Percentiles rank a stretch among this genome's conserved stretches.
phyloP scores from a whole-genome alignment of 2,888 invertebrate species.

The Morpho deidamia region DNA sequence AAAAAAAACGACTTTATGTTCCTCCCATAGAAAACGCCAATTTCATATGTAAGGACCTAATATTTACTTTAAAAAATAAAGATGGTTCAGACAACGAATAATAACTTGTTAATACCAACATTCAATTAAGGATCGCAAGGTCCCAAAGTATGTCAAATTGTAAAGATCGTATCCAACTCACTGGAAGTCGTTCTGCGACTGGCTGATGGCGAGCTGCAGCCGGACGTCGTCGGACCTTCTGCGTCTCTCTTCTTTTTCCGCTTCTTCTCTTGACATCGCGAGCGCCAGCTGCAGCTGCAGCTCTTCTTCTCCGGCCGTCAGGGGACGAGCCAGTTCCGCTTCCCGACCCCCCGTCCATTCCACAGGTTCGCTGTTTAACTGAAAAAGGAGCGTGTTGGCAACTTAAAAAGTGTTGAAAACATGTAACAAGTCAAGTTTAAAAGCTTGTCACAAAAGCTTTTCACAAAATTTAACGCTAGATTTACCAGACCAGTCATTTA shows the following conservation, averaged over 20 bases:
- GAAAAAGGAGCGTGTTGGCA: background rate
- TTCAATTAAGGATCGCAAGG: no score
- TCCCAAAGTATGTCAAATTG: background rate
- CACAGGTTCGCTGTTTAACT: slow-evolving; percentile 21
- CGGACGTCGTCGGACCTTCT: slow-evolving; percentile 97
- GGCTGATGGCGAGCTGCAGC: slow-evolving; percentile 95
- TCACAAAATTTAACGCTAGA: no score
- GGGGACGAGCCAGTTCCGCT: slow-evolving; percentile 93
- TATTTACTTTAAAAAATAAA: no score
- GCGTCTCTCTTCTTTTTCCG: slow-evolving; percentile 96
- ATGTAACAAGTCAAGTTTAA: no score
- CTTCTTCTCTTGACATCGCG: slow-evolving; percentile 99
- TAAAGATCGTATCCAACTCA: slow-evolving; percentile 54
- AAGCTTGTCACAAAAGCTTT: no score
- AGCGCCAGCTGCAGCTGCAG: slow-evolving; percentile 97
- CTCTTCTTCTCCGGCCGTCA: slow-evolving; percentile 98
- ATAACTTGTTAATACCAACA: no score
- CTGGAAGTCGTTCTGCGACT: slow-evolving; percentile 96
- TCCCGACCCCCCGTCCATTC: slow-evolving; percentile 27
- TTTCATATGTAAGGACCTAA: no score
- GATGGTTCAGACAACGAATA: no score
- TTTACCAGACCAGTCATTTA: no score
- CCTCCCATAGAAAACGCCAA: no score
- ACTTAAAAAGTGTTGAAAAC: no score
- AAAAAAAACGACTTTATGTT: no score